A percentile compares a stretch with the other conserved stretches of the same genome.
Evolutionary conservation across 2,797 vertebrate genomes (phyloP).

Genomic region (Adelosebastes latens): DNA sequence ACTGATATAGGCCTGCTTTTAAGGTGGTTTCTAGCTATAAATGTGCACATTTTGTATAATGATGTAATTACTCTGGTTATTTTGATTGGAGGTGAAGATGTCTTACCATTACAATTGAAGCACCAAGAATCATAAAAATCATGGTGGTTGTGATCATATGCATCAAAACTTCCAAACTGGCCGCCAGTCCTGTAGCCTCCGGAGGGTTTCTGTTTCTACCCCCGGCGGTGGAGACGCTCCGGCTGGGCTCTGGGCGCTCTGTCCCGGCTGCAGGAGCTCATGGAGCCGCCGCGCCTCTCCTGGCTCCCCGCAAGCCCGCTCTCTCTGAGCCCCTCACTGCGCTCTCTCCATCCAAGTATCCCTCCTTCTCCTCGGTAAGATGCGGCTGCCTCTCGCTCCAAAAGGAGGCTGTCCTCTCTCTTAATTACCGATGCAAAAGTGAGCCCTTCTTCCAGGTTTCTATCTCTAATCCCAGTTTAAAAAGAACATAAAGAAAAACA

Average conservation of each 20-base stretch:
- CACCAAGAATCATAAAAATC: constrained; percentile 99
- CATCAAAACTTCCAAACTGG: constrained; percentile 91
- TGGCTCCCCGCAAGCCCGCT: constrained; percentile 74
- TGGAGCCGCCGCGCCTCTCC: constrained; percentile 84
- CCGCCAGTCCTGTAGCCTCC: constrained; percentile 79
- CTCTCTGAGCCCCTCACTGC: constrained; percentile 71
- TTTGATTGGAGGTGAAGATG: constrained; percentile 31
- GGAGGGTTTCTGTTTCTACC: constrained; percentile 63
- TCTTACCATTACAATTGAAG: constrained; percentile 99
- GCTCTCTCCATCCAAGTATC: constrained; percentile 77
- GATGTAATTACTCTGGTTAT: not conserved
- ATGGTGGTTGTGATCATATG: constrained; percentile 99
- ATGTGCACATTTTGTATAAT: constrained; percentile 10
- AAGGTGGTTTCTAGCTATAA: constrained; percentile 13
- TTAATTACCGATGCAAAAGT: constrained; percentile 72
- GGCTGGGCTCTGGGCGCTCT: constrained; percentile 81
- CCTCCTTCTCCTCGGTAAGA: constrained; percentile 28
- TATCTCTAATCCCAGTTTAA: constrained; percentile 57
- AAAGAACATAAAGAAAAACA: constrained; percentile 45
- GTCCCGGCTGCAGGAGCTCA: constrained; percentile 83
- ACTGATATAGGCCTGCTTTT: constrained; percentile 58
- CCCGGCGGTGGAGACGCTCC: constrained; percentile 80
- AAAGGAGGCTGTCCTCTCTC: constrained; percentile 61
- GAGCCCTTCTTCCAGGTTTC: constrained; percentile 55
- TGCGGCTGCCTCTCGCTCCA: constrained; percentile 67